Base-by-base conservation (phyloP, 1,140 invertebrate species). In the Meloidogyne chitwoodi region DNA sequence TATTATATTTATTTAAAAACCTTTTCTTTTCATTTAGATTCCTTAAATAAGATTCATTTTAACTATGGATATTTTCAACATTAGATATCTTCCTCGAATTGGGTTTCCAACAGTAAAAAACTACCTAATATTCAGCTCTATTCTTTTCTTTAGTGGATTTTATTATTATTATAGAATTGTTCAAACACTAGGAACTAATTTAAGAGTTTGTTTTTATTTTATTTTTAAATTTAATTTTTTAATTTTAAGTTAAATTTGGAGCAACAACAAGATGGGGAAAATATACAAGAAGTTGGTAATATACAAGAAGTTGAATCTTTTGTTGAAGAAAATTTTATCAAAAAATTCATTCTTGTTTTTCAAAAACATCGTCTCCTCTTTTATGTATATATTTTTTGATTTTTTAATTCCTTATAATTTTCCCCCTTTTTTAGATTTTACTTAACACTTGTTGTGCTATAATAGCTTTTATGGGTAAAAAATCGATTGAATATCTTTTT, bases 401-500 rank as follows among this genome's bases (percentile, higher is more conserved):
- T 24, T 2, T 5, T 26, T 26, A 19, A 26, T 75, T 75, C 2
- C 24, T 0, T 16, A 38, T n/a, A 34, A 74, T 65, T 68, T 61
- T 63, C 44, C 2, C 6, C 0, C 10, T 10, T 22, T 74, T 83
- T 75, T 66, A 81, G 80, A 74, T 81, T 22, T 38, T 81, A 26
- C 27, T 83, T 16, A 81, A 81, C 26, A 75, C 80, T 12, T 76
- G 76, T 56, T 81, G 80, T 67, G 80, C 80, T 27, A 41, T 82
- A 8, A 69, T 81, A 38, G 44, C 68, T 19, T 67, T 83, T 66
- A 63, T 72, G 16, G 80, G 80, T 14, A 78, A 83, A 68, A 29
- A 48, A 65, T 41, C 81, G 5, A 31, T 81, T 11, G 44, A 26
- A 6, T 16, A 27, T 10, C 56, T 81, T 16, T 81, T 80, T 41